Evolutionary conservation across 1,140 invertebrate species (phyloP).

Genomic region (Apis florea): DNA sequence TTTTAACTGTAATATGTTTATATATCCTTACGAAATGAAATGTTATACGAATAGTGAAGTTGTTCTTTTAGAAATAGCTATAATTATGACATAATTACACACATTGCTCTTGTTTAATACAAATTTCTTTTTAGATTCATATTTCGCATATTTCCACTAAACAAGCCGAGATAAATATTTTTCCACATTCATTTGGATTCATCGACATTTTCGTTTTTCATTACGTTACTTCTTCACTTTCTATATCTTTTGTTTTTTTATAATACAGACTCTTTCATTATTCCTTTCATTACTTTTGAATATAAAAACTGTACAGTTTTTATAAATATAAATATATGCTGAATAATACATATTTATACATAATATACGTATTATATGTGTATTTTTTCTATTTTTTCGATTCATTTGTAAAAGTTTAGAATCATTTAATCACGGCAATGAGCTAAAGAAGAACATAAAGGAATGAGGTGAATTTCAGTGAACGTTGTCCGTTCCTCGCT

Average conservation of each 20-base stretch:
- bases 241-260: not conserved
- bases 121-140: not conserved
- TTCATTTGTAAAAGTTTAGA: too few species aligned
- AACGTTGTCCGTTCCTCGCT: slow-evolving; percentile 25
- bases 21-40: not conserved
- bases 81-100: slow-evolving; percentile 1
- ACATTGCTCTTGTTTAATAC: not conserved
- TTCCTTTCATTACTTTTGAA: not conserved
- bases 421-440: too few species aligned
- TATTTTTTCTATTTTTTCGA: too few species aligned
- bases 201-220: not conserved
- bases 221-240: not conserved
- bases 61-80: not conserved
- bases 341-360: not conserved
- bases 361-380: too few species aligned
- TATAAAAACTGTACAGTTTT: not conserved
- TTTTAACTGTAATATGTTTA: not conserved
- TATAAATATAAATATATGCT: not conserved
- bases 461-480: not conserved
- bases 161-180: not conserved
- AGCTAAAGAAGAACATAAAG: too few species aligned
- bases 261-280: not conserved
- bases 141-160: not conserved
- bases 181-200: not conserved
- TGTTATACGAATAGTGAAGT: not conserved